Evolutionary conservation across 2,113 vertebrate species (phyloP).

Genomic region (Neogobius melanostomus): DNA sequence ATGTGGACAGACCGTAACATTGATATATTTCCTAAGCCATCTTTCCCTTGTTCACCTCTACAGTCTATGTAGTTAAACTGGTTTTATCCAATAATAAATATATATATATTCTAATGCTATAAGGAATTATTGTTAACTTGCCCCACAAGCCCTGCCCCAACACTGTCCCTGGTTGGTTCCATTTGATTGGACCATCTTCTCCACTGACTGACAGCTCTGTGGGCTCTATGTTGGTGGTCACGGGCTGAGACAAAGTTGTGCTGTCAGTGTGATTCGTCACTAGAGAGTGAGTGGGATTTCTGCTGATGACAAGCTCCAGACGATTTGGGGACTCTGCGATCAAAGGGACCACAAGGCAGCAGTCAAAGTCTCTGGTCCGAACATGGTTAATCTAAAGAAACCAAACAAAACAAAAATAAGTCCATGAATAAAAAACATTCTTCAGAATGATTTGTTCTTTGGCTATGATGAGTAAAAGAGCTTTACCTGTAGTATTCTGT

Average conservation of each 20-base stretch:
- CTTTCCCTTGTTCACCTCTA: not conserved
- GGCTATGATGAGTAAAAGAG: not conserved
- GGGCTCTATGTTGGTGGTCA: conserved; percentile 41
- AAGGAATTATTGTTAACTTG: conserved; percentile 85
- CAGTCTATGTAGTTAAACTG: conserved; percentile 36
- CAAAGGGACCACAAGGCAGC: conserved; percentile 95
- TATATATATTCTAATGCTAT: conserved; percentile 79
- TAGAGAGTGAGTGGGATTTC: conserved; percentile 84
- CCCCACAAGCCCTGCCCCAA: conserved; percentile 60
- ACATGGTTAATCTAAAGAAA: conserved; percentile 89
- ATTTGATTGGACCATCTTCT: conserved; percentile 72
- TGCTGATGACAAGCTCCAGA: conserved; percentile 94
- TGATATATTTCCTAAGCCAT: conserved; percentile 20
- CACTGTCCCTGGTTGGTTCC: conserved; percentile 75
- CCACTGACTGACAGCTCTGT: conserved; percentile 42
- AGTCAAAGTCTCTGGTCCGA: conserved; percentile 97
- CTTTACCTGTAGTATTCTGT: conserved; percentile 92
- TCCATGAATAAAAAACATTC: not conserved
- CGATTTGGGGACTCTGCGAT: conserved; percentile 96
- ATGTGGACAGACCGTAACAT: conserved; percentile 36
- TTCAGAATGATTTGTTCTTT: not conserved
- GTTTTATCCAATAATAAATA: conserved; percentile 31
- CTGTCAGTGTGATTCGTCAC: conserved; percentile 62
- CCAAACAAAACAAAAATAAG: conserved; percentile 26
- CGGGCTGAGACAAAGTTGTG: conserved; percentile 47